Evolutionary conservation across 2,888 invertebrate species (phyloP).

Genomic region (Criorhina ranunculi): DNA sequence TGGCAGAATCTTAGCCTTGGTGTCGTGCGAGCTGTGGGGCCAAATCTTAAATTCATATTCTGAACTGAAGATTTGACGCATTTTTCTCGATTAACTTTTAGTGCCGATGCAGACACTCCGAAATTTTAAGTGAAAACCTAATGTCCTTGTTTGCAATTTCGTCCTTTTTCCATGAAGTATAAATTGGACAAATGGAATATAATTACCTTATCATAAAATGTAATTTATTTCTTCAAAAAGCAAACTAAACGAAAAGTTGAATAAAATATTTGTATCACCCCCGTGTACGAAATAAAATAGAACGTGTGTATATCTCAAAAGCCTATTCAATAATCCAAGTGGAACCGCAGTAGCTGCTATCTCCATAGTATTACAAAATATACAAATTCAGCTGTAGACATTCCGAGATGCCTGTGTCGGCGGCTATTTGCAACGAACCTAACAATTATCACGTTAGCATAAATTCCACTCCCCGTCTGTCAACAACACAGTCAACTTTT

Average conservation of each 20-base stretch:
- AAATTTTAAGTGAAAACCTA: too few relatives aligned
- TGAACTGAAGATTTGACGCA: too few relatives aligned
- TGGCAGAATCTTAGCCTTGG: too few relatives aligned
- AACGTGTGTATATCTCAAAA: not conserved
- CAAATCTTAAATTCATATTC: too few relatives aligned
- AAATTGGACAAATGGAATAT: too few relatives aligned
- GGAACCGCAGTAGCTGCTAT: not conserved
- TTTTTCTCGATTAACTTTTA: too few relatives aligned
- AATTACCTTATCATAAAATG: too few relatives aligned
- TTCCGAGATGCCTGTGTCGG: slow-evolving; percentile 33
- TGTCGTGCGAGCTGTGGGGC: too few relatives aligned
- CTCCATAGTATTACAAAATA: slow-evolving; percentile 14
- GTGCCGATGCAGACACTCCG: too few relatives aligned
- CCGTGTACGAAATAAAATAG: not conserved
- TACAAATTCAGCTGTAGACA: slow-evolving; percentile 20
- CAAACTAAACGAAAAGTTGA: not conserved
- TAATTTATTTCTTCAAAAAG: not conserved
- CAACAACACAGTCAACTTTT: slow-evolving; percentile 11
- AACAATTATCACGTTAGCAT: slow-evolving; percentile 67
- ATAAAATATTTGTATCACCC: not conserved
- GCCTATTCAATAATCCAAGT: slow-evolving; percentile 13
- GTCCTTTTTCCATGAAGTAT: too few relatives aligned
- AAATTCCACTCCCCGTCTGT: slow-evolving; percentile 34
- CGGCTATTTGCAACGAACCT: slow-evolving; percentile 43
- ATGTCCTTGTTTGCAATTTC: too few relatives aligned